Percentiles rank a stretch among this genome's conserved stretches.
Conservation (phyloP, 1,140 invertebrate species). For the Phymastichus coffea region DNA sequence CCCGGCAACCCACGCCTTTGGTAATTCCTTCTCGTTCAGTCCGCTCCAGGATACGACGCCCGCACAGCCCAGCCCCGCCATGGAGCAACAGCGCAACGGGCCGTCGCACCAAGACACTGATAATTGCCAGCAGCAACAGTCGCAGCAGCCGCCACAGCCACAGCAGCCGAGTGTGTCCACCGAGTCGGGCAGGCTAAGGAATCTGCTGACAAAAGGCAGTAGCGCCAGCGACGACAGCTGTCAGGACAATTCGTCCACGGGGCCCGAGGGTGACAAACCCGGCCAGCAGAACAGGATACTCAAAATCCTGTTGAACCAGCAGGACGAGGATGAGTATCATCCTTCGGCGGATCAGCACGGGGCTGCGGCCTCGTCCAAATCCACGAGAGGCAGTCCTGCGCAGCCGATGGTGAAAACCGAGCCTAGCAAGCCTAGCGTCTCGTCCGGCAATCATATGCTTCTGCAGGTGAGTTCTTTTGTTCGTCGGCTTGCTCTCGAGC, state of each 20-base stretch:
- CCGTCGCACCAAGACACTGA: conserved; percentile 18
- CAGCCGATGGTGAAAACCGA: conserved; percentile 41
- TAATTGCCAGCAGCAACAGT: conserved; percentile 28
- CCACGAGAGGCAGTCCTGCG: conserved; percentile 34
- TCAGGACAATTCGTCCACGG: conserved; percentile 46
- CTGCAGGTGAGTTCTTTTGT: conserved; percentile 71
- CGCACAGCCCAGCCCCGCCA: conserved; percentile 7
- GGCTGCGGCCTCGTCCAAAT: conserved; percentile 40
- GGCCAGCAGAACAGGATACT: conserved; percentile 61
- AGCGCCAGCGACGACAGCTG: conserved; percentile 48
- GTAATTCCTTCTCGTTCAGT: conserved; percentile 62
- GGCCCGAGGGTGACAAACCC: conserved; percentile 50
- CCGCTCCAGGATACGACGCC: conserved; percentile 57
- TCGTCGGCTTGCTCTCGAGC: not conserved
- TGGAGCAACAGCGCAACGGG: conserved; percentile 15
- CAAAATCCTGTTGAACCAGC: conserved; percentile 77
- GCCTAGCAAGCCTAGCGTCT: conserved; percentile 45
- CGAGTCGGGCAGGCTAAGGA: conserved; percentile 67
- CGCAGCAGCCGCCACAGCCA: conserved; percentile 34
- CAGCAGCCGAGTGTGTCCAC: conserved; percentile 44
- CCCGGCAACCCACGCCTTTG: conserved; percentile 50
- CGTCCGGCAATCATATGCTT: conserved; percentile 69
- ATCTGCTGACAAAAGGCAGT: conserved; percentile 64
- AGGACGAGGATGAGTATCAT: conserved; percentile 74
- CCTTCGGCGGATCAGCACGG: conserved; percentile 41